Evolutionary conservation across 2,888 invertebrate genomes (phyloP), one percentile per base, ranked within the genome.

Genomic region (Melitaea athalia): DNA sequence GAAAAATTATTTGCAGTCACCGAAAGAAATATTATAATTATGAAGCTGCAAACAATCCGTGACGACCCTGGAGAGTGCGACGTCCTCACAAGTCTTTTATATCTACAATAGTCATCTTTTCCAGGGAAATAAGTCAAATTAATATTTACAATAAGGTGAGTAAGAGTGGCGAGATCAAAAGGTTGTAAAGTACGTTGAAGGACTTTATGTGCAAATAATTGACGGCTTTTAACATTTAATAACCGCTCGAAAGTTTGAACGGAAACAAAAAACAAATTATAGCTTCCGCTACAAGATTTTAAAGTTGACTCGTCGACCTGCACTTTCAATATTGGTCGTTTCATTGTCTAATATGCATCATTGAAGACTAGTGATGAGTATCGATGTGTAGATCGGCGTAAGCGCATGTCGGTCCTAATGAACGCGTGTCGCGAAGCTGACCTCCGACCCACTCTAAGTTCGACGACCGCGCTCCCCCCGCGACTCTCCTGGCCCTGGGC

Each of bases 381-480:
- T 70, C 76, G 76, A 8, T 57, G 55, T 53, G 55, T 31, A 57
- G 47, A 71, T 74, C 72, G 75, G 81, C 85, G 84, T 84, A 75
- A 71, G 85, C 85, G 86, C 85, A 84, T 76, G 81, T 81, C 80
- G 82, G 82, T 85, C 80, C 85, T 89, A 89, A 91, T 89, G 88
- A 88, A 86, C 84, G 89, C 84, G 79, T 86, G 89, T 87, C 88
- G 91, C 88, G 85, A 81, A 82, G 87, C 84, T 91, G 91, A 92
- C 92, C 92, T 90, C 81, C 90, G 92, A 92, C 92, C 91, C 89
- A 88, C 89, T 86, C 88, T 69, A 74, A 82, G 92, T 87, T 92
- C 91, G 88, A 86, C 78, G 92, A 76, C 88, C 91, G 85, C 72
- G 86, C 74, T 86, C 88, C 85, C 72, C 74, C 76, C 75, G 71